Base-by-base conservation (phyloP, 2,797 vertebrate species). In the Chromis chromis region DNA sequence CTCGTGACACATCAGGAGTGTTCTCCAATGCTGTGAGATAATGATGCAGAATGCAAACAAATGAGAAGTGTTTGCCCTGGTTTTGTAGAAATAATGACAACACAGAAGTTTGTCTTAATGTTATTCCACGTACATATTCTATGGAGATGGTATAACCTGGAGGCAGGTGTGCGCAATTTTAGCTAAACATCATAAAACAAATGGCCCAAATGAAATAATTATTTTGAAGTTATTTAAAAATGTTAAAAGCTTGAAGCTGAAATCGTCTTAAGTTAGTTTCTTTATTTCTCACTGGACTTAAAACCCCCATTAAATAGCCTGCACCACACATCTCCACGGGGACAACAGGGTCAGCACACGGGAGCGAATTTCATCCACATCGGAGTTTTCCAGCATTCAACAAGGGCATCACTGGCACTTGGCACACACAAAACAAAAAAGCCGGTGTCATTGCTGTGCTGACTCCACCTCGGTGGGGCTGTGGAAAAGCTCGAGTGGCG, bases 391-490 rank as follows among this genome's bases (percentile, higher is more conserved):
- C 56, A 48, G 69, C 31, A 48, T 72, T 79, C 72, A 80, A 70
- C 63, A 81, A 79, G 61, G 68, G 53, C 69, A 78, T 70, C 56
- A 25, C 0, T 40, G 27, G 57, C 44, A 74, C 48, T 70, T 22
- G 1, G 19, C 49, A 17, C 3, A 11, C 3, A 17, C 10, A 2
- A 42, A 59, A 17, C 10, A 2, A 42, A 59, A 68, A 78, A 83
- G 75, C 83, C 75, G 5, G 65, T 69, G 73, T 63, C 78, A 56
- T 22, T 61, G 72, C 60, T 54, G 58, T 11, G 60, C 66, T 25
- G 69, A 64, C 83, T 85, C 66, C 79, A 86, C 75, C 81, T 88
- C 69, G 11, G 36, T 2, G 65, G 25, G 39, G 58, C 56, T 65
- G 56, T 56, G 57, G 56, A 59, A 28, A 72, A 44, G 67, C 78